These are phyloP conservation scores for Tautogolabrus adspersus DNA, from an alignment of 2,113 vertebrate species.

Conservation along the genomic window DNA sequence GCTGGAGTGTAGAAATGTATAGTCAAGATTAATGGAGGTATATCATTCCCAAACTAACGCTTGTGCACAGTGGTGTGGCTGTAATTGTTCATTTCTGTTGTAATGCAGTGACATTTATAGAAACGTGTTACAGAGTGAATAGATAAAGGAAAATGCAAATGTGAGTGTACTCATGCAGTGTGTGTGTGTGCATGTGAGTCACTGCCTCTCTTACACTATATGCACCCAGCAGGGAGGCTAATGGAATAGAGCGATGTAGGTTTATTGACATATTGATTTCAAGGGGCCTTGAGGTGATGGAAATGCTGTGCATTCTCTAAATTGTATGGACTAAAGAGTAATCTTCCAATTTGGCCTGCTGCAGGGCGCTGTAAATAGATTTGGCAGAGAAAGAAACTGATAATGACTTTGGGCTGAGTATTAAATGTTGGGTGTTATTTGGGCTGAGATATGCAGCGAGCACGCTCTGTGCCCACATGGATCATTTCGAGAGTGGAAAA, in stretches of 20 bases:
- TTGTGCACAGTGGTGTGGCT: too few species aligned
- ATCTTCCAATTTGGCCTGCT: slow-evolving; percentile 74
- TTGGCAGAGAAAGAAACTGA: slow-evolving; percentile 58
- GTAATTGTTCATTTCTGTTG: too few species aligned
- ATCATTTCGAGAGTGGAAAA: slow-evolving; percentile 40
- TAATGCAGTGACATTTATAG: neutral
- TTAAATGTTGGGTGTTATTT: slow-evolving; percentile 51
- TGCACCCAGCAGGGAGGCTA: slow-evolving; percentile 24
- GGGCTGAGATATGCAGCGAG: slow-evolving; percentile 35
- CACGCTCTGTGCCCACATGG: slow-evolving; percentile 31
- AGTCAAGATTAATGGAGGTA: too few species aligned
- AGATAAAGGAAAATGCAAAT: slow-evolving; percentile 8
- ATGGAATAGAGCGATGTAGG: slow-evolving; percentile 52
- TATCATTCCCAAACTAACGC: too few species aligned
- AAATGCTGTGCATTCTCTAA: slow-evolving; percentile 66
- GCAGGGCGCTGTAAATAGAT: slow-evolving; percentile 61
- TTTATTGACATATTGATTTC: slow-evolving; percentile 76
- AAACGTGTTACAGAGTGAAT: neutral
- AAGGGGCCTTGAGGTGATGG: slow-evolving; percentile 57
- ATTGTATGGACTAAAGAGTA: slow-evolving; percentile 70
- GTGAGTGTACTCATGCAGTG: neutral
- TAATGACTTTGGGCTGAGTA: slow-evolving; percentile 51
- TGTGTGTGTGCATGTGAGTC: neutral
- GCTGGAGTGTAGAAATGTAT: too few species aligned
- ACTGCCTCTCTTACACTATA: neutral